phyloP scores from a whole-genome alignment of 2,797 vertebrate species.

The Otus scops region DNA sequence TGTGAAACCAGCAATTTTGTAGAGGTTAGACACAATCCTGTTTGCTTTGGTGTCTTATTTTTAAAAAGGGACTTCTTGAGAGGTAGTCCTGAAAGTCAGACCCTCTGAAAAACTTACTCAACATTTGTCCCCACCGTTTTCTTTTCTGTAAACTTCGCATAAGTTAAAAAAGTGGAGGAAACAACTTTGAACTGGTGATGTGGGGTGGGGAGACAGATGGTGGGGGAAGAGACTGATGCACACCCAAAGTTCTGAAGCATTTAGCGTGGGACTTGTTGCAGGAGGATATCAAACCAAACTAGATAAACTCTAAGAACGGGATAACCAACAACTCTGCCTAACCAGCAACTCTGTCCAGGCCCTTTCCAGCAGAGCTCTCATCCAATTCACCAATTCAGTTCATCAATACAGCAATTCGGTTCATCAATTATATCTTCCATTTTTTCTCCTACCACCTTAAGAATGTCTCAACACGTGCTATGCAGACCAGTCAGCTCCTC shows the following conservation, averaged over 20 bases:
- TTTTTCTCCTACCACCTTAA: too few species aligned
- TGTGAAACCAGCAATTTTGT: slow-evolving; percentile 57
- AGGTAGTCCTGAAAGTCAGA: slow-evolving; percentile 14
- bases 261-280: not conserved
- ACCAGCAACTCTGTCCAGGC: too few species aligned
- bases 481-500: too few species aligned
- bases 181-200: not conserved
- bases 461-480: too few species aligned
- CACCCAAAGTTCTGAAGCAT: not conserved
- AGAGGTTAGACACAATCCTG: slow-evolving; percentile 61
- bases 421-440: too few species aligned
- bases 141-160: not conserved
- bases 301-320: too few species aligned
- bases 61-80: slow-evolving; percentile 44
- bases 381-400: too few species aligned
- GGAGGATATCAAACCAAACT: too few species aligned
- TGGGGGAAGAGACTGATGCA: not conserved
- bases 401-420: too few species aligned
- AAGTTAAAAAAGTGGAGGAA: not conserved
- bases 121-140: not conserved
- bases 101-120: not conserved
- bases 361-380: too few species aligned
- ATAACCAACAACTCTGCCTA: too few species aligned
- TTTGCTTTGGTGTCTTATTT: slow-evolving; percentile 58
- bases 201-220: not conserved